These are phyloP conservation scores for Chanos chanos DNA, from an alignment of 2,797 vertebrate genomes.

Conservation along the genomic window DNA sequence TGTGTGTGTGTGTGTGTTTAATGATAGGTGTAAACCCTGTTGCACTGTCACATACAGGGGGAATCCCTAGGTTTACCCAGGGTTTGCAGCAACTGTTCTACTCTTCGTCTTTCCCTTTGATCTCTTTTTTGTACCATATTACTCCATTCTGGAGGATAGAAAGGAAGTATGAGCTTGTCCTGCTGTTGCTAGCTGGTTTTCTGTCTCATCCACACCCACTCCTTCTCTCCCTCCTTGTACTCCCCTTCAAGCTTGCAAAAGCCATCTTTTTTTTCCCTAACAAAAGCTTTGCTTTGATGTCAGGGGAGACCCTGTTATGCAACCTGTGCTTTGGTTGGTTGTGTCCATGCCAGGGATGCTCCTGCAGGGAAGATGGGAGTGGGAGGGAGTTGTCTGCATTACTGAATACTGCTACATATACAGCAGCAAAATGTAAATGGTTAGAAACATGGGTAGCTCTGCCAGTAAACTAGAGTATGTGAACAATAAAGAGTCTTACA, in stretches of 20 bases:
- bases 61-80: constrained; percentile 41
- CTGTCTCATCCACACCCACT: not conserved
- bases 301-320: constrained; percentile 41
- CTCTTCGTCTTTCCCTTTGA: not conserved
- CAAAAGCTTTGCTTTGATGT: constrained; percentile 32
- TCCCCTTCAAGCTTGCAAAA: constrained; percentile 18
- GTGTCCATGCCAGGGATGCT: not conserved
- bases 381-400: no score
- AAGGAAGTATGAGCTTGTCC: no score
- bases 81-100: constrained; percentile 31
- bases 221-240: not conserved
- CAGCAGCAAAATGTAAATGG: no score
- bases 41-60: constrained; percentile 30
- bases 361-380: no score
- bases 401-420: no score
- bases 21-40: constrained; percentile 10
- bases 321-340: constrained; percentile 8
- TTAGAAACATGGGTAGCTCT: no score
- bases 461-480: no score
- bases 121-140: not conserved
- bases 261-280: no score
- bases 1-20: constrained; percentile 28
- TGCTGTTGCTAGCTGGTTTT: constrained; percentile 4
- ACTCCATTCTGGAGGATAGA: constrained; percentile 12
- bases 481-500: no score